These are phyloP conservation scores for Sebastes steindachneri DNA, from an alignment of 2,797 vertebrate genomes.

Conservation along the genomic window DNA sequence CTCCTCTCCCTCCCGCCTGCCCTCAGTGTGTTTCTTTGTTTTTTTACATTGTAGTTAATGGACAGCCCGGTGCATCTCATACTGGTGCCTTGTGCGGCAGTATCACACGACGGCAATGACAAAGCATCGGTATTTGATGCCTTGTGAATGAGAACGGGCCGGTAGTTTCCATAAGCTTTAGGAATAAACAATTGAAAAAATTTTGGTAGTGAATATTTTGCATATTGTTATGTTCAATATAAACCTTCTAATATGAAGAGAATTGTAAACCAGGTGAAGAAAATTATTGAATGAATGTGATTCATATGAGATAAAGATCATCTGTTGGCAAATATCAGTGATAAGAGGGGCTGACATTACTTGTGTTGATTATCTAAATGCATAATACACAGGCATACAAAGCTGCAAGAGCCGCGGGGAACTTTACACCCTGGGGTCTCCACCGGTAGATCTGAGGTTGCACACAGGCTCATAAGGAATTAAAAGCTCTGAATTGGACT, in stretches of 20 bases:
- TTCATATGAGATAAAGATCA: not conserved
- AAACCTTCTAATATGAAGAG: not conserved
- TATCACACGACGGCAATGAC: too few relatives aligned
- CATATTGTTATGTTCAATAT: not conserved
- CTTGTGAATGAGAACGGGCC: too few relatives aligned
- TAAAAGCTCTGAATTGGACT: conserved; percentile 17
- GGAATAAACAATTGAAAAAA: not conserved
- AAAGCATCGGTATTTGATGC: too few relatives aligned
- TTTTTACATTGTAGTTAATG: too few relatives aligned
- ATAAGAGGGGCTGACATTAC: not conserved
- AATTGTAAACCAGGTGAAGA: not conserved
- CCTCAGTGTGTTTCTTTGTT: too few relatives aligned
- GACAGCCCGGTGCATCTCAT: too few relatives aligned
- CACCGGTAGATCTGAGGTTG: conserved; percentile 11
- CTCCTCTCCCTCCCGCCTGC: too few relatives aligned
- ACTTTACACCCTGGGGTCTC: not conserved
- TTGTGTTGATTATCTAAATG: not conserved
- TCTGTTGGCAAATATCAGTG: not conserved
- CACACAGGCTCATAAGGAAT: conserved; percentile 16
- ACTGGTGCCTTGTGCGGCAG: too few relatives aligned
- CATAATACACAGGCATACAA: not conserved
- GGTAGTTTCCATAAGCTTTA: not conserved
- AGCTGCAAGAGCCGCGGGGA: not conserved
- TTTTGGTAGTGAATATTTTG: not conserved
- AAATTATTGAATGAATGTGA: not conserved